These are phyloP conservation scores for Drosophila sulfurigaster DNA, from an alignment of 1,140 invertebrate genomes.

Conservation along the genomic window DNA sequence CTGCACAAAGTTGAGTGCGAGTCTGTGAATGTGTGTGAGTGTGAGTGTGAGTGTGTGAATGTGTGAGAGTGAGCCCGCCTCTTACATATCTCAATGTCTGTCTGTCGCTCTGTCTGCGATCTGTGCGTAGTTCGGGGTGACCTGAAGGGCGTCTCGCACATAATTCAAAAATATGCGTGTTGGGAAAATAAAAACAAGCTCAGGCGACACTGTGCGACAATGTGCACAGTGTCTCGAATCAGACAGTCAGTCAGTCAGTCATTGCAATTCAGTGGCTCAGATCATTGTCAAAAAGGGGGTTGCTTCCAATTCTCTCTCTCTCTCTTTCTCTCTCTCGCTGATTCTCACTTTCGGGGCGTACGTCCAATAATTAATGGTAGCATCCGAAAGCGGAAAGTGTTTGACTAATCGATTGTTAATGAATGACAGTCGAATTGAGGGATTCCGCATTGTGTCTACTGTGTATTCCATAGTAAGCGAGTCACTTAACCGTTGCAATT, in stretches of 20 bases:
- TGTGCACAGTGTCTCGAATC: conserved; percentile 43
- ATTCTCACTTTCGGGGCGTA: no score
- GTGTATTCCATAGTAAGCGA: conserved; percentile 45
- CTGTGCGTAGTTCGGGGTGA: conserved; percentile 4
- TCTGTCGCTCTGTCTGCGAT: conserved; percentile 22
- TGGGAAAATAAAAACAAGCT: conserved; percentile 14
- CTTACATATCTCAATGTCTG: conserved; percentile 31
- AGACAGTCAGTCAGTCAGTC: conserved; percentile 3
- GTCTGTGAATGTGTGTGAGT: conserved; percentile 21
- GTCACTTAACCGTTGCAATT: conserved; percentile 75
- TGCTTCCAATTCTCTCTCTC: background rate
- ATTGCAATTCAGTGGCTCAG: background rate
- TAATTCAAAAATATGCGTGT: conserved; percentile 39
- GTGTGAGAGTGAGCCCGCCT: conserved; percentile 23
- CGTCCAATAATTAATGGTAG: conserved; percentile 67
- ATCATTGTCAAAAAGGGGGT: conserved; percentile 18
- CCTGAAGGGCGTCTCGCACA: conserved; percentile 42
- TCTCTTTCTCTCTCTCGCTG: no score
- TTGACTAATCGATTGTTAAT: conserved; percentile 82
- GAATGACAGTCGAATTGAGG: conserved; percentile 75
- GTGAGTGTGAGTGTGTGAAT: conserved; percentile 12
- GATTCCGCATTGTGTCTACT: conserved; percentile 6
- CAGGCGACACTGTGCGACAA: conserved; percentile 35
- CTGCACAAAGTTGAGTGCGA: conserved; percentile 19
- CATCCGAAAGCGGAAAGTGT: conserved; percentile 71